phyloP scores from a whole-genome alignment of 2,797 vertebrate genomes.

The Avahi laniger region DNA sequence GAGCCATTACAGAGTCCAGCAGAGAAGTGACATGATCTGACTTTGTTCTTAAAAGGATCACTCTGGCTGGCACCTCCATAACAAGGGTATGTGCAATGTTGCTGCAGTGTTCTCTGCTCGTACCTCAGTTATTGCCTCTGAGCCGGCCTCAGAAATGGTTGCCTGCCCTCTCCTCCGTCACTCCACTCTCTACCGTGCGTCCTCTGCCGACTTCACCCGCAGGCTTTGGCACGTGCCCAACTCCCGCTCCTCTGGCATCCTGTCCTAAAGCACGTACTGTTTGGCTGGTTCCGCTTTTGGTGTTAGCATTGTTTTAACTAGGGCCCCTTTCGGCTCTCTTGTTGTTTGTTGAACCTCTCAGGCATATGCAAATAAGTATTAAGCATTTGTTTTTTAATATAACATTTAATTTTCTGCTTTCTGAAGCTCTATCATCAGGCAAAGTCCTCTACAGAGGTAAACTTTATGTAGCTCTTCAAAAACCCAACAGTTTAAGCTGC shows the following conservation, averaged over 20 bases:
- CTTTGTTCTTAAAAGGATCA: background rate
- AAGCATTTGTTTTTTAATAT: conserved; percentile 36
- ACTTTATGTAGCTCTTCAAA: background rate
- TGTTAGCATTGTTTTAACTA: background rate
- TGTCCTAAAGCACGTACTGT: background rate
- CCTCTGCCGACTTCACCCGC: background rate
- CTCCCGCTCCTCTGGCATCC: background rate
- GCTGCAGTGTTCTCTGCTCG: background rate
- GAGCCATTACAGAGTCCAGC: background rate
- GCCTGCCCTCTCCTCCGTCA: background rate
- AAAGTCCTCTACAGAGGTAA: background rate
- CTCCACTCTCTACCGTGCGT: background rate
- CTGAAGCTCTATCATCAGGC: background rate
- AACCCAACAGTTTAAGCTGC: background rate
- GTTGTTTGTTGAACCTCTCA: background rate
- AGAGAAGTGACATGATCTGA: background rate
- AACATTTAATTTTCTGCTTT: conserved; percentile 46
- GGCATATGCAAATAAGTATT: background rate
- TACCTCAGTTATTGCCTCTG: background rate
- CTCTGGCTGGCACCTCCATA: background rate
- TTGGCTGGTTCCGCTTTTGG: background rate
- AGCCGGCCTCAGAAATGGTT: background rate
- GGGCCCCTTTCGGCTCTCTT: background rate
- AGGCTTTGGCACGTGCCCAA: background rate
- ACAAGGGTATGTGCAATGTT: background rate